A percentile compares a stretch with the other conserved stretches of the same genome.
phyloP scores from a whole-genome alignment of 1,140 invertebrate genomes.

The Phortica variegata region DNA sequence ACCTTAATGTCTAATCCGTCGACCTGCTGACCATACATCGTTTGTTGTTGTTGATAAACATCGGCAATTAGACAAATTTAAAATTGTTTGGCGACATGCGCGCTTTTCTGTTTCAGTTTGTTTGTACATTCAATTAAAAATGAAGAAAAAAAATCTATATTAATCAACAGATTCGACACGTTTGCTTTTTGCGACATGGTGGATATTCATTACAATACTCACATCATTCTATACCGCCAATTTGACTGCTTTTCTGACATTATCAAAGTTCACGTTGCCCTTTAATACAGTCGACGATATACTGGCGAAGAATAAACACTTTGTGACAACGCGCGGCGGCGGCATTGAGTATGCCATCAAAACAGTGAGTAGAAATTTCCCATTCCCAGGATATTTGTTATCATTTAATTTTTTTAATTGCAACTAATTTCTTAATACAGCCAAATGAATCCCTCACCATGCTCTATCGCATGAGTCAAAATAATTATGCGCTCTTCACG shows the following conservation, averaged over 20 bases:
- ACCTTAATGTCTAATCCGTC: conserved; percentile 29
- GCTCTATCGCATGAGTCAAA: conserved; percentile 43
- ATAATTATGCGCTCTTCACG: conserved; percentile 45
- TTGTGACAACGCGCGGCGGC: conserved; percentile 68
- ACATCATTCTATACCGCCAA: conserved; percentile 92
- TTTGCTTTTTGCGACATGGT: conserved; percentile 85
- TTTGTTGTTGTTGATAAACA: conserved; percentile 19
- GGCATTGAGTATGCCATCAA: conserved; percentile 67
- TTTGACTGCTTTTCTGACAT: conserved; percentile 82
- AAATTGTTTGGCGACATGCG: conserved; percentile 30
- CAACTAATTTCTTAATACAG: conserved; percentile 16
- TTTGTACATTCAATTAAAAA: conserved; percentile 37
- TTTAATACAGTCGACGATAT: conserved; percentile 72
- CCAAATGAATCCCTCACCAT: conserved; percentile 45
- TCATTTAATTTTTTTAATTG: neutral
- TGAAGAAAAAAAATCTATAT: conserved; percentile 9
- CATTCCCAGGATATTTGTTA: no score
- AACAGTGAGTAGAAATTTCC: conserved; percentile 61
- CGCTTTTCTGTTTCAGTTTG: conserved; percentile 1
- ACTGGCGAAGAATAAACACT: conserved; percentile 65
- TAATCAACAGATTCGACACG: conserved; percentile 70
- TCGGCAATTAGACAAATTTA: conserved; percentile 29
- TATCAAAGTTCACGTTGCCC: conserved; percentile 78
- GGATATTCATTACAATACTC: conserved; percentile 84
- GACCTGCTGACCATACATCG: no score